phyloP scores from a whole-genome alignment of 2,113 vertebrate genomes.

The Phrynocephalus versicolor region DNA sequence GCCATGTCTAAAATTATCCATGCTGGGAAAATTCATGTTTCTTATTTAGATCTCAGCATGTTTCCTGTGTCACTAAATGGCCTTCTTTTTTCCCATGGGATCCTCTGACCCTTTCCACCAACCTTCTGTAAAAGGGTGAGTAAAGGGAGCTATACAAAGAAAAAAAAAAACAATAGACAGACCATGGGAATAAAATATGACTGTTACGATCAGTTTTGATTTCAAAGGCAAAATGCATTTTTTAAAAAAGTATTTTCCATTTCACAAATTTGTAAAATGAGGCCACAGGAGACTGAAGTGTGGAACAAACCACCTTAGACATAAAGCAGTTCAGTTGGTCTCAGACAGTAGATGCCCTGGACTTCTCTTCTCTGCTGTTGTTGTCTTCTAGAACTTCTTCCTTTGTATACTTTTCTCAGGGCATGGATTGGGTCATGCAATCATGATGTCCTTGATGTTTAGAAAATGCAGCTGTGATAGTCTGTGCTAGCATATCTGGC shows the following conservation, averaged over 20 bases:
- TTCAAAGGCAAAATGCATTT: not conserved
- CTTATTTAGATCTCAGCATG: conserved; percentile 43
- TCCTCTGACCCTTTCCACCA: conserved; percentile 1
- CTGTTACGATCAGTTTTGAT: not conserved
- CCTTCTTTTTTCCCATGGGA: conserved; percentile 17
- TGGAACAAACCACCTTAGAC: not conserved
- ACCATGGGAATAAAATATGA: conserved; percentile 21
- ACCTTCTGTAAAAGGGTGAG: conserved; percentile 35
- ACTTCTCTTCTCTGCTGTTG: not conserved
- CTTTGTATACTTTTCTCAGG: not conserved
- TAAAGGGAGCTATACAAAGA: conserved; percentile 24
- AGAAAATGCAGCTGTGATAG: not conserved
- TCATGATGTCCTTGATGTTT: not conserved
- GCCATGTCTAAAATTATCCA: conserved; percentile 46
- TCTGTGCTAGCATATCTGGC: not conserved
- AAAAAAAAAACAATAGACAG: not conserved
- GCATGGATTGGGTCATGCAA: not conserved
- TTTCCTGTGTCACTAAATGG: conserved; percentile 33
- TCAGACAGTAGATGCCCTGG: not conserved
- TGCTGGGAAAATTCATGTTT: conserved; percentile 37
- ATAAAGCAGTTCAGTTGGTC: not conserved
- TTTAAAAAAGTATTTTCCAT: not conserved
- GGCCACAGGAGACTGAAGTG: not conserved
- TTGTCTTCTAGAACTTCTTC: not conserved
- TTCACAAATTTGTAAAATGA: not conserved